Conservation (phyloP, 2,797 vertebrate genomes). For the Myotis findleyi region DNA sequence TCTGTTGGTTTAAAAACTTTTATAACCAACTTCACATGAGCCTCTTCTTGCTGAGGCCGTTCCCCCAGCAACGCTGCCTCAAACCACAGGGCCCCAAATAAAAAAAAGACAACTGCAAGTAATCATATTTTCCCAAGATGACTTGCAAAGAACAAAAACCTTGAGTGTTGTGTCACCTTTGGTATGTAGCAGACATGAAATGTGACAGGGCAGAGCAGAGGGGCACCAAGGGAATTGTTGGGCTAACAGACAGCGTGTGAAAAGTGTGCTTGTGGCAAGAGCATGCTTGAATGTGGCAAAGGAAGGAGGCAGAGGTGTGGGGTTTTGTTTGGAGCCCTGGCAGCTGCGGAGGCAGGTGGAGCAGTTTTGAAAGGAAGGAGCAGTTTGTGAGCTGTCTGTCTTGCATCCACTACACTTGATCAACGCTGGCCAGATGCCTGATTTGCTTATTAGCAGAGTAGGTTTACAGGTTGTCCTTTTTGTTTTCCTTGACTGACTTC, state of each 20-base stretch:
- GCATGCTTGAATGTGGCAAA: neutral
- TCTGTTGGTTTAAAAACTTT: slow-evolving; percentile 25
- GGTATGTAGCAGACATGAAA: slow-evolving; percentile 13
- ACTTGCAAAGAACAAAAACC: neutral
- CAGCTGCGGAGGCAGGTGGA: neutral
- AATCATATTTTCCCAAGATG: slow-evolving; percentile 60
- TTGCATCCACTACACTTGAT: neutral
- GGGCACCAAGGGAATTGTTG: neutral
- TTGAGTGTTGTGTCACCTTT: slow-evolving; percentile 25
- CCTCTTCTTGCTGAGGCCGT: neutral
- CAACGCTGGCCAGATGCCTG: neutral
- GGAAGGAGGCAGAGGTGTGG: neutral
- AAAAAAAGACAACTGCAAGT: slow-evolving; percentile 27
- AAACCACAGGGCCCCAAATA: slow-evolving; percentile 45
- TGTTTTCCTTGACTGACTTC: neutral
- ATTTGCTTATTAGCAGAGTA: slow-evolving; percentile 13
- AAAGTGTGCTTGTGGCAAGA: neutral
- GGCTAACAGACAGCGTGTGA: neutral
- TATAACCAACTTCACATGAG: slow-evolving; percentile 24
- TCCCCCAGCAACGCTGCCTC: slow-evolving; percentile 28
- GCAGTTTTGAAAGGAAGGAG: slow-evolving; percentile 21
- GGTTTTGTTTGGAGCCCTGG: neutral
- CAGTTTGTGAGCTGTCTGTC: slow-evolving; percentile 12
- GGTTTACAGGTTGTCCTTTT: neutral
- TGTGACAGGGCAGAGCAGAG: neutral